Conservation (phyloP, 2,888 invertebrate genomes). For the Thalpophila matura region DNA sequence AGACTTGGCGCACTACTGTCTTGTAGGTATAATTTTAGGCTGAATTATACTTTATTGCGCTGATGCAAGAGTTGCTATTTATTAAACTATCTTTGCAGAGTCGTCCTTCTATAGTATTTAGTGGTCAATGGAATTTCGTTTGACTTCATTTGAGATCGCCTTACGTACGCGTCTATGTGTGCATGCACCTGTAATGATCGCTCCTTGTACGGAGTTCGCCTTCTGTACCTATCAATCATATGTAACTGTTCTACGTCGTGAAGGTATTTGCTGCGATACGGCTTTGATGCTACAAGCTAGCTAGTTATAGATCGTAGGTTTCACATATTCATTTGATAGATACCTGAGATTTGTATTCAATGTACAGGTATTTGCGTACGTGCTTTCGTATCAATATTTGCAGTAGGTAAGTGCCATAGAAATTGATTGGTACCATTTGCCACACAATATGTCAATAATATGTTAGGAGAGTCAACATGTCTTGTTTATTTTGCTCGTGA, state of each 20-base stretch:
- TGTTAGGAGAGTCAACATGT: neutral
- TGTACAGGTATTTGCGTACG: constrained; percentile 1
- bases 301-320: constrained; percentile 3
- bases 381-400: constrained; percentile 17
- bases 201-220: too few species aligned
- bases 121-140: too few species aligned
- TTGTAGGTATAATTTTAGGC: too few species aligned
- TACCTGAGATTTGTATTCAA: constrained; percentile 15
- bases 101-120: too few species aligned
- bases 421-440: neutral
- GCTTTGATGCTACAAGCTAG: constrained; percentile 13
- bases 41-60: too few species aligned
- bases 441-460: neutral
- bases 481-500: neutral
- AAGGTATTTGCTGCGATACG: constrained; percentile 34
- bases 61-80: too few species aligned
- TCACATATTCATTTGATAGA: constrained; percentile 18
- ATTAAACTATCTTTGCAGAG: too few species aligned
- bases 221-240: too few species aligned
- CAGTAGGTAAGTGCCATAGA: neutral
- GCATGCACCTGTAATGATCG: too few species aligned
- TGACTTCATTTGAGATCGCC: too few species aligned
- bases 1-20: too few species aligned
- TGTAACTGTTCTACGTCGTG: neutral
- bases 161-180: too few species aligned